Evolutionary conservation across 2,797 vertebrate species (phyloP), one percentile per base, ranked within the genome.

Genomic region (Kryptopterus vitreolus): DNA sequence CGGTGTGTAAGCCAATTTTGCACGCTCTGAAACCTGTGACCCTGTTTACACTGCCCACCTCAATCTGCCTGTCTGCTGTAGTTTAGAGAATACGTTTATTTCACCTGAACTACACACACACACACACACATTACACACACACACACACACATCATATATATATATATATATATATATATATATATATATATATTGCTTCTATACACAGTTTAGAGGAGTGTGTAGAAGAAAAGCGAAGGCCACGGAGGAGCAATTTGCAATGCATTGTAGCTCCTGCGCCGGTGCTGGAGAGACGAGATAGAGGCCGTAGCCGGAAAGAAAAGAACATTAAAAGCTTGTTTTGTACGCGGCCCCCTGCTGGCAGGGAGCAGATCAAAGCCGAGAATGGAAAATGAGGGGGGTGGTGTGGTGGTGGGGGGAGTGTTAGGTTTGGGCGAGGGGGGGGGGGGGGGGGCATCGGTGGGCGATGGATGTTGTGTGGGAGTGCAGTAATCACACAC

Each of bases 321-420:
- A 94, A 83, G 93, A 94, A 95, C 95, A 95, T 95, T 94, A 96
- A 94, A 96, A 95, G 94, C 92, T 93, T 95, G 94, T 94, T 95
- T 94, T 95, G 93, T 93, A 94, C 92, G 93, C 80, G 91, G 92
- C 93, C 93, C 94, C 95, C 91, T 80, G 93, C 95, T 94, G 95
- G 88, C 89, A 93, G 92, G 89, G 91, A 91, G 91, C 91, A 95
- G 95, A 96, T 96, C 95, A 96, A 96, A 96, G 95, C 93, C 90
- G 92, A 91, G 93, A 93, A 92, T 93, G 92, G 90, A 82, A 93
- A 93, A n/a, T n/a, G n/a, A n/a, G n/a, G n/a, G n/a, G n/a, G n/a
- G n/a, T n/a, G n/a, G n/a, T n/a, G n/a, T n/a, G n/a, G n/a, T n/a
- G n/a, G n/a, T 93, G 90, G 90, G 77, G 92, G 79, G 92, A 92